These are phyloP conservation scores for Oikopleura albicans DNA, from an alignment of 23 tunicate genomes.

Conservation along the genomic window DNA sequence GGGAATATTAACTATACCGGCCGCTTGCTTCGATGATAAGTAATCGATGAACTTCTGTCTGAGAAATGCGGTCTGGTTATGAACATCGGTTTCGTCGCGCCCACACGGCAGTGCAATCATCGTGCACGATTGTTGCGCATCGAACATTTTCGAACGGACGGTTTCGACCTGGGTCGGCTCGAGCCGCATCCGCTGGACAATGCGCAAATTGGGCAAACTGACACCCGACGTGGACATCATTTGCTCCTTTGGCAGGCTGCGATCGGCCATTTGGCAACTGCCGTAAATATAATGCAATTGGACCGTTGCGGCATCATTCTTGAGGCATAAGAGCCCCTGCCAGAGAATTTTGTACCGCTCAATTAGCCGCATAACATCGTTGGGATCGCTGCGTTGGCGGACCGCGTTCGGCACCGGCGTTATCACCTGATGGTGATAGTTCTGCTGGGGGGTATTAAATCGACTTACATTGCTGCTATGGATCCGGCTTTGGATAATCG, in stretches of 20 bases:
- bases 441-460: too few species aligned
- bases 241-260: constrained; percentile 35
- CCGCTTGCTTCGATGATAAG: constrained; percentile 53
- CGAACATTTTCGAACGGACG: too few species aligned
- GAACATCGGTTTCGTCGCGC: constrained; percentile 39
- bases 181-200: constrained; percentile 45
- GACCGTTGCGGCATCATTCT: constrained; percentile 55
- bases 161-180: constrained; percentile 38
- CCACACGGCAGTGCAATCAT: constrained; percentile 85
- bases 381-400: too few species aligned
- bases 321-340: constrained; percentile 62
- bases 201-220: too few species aligned
- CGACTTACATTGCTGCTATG: too few species aligned
- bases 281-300: constrained; percentile 71
- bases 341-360: constrained; percentile 23
- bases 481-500: too few species aligned
- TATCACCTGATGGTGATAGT: too few species aligned
- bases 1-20: constrained; percentile 61
- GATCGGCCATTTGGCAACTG: constrained; percentile 23
- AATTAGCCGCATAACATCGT: background rate
- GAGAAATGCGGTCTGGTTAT: constrained; percentile 35
- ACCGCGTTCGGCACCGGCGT: too few species aligned
- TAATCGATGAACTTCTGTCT: constrained; percentile 48
- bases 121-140: too few species aligned
- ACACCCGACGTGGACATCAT: constrained; percentile 31